Evolutionary conservation across 2,113 vertebrate species (phyloP).

Genomic region (Pachycephala philippinensis): DNA sequence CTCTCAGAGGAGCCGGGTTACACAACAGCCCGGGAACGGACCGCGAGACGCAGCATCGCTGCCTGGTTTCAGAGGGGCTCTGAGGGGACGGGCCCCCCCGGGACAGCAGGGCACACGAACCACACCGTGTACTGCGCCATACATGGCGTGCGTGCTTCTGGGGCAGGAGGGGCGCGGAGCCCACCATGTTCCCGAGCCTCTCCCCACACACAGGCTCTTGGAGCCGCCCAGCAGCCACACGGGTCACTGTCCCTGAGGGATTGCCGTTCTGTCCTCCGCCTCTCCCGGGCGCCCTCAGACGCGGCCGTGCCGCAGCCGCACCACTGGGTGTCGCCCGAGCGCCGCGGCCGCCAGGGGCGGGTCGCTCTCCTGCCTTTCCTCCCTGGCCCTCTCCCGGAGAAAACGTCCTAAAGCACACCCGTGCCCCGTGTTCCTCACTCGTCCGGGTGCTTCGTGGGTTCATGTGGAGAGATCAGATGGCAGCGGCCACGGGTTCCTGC

Average conservation of each 20-base stretch:
- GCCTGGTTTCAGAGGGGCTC: not conserved
- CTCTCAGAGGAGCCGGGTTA: not conserved
- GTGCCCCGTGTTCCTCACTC: accelerated
- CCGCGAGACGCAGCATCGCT: not conserved
- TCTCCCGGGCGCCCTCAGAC: accelerated
- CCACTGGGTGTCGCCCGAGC: not conserved
- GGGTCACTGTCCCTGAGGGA: accelerated
- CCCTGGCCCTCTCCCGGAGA: accelerated
- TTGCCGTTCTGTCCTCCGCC: accelerated
- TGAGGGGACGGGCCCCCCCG: not conserved
- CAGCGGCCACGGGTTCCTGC: not conserved
- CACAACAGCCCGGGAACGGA: not conserved
- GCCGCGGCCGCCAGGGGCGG: not conserved
- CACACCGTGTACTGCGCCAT: accelerated
- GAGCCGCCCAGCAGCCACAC: not conserved
- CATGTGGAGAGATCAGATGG: accelerated
- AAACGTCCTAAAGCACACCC: accelerated
- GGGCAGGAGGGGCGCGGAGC: not conserved
- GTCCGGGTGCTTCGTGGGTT: not conserved
- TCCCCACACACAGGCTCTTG: not conserved
- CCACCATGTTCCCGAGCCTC: not conserved
- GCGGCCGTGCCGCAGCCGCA: accelerated
- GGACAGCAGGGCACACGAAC: no score
- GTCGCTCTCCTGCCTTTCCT: accelerated
- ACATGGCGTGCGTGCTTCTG: accelerated